Conservation (phyloP, 2,888 invertebrate genomes). For the Saturnia pavonia region DNA sequence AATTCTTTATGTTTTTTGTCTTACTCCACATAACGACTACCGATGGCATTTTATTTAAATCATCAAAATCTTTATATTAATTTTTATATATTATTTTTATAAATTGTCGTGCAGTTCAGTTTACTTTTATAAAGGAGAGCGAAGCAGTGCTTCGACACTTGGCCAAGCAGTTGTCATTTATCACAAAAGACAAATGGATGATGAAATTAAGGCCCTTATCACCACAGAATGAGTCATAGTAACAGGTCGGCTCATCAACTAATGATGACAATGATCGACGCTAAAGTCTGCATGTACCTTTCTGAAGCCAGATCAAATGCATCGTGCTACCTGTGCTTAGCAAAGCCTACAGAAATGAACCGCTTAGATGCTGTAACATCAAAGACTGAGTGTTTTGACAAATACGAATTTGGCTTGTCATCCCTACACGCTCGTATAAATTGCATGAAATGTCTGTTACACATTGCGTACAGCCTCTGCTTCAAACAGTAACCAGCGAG, state of each 20-base stretch:
- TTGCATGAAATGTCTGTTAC: too few relatives aligned
- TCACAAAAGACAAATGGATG: background rate
- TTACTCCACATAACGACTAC: too few relatives aligned
- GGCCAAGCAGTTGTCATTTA: background rate
- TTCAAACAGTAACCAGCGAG: too few relatives aligned
- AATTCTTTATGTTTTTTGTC: too few relatives aligned
- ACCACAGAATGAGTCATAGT: background rate
- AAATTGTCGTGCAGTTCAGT: background rate
- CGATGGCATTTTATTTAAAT: too few relatives aligned
- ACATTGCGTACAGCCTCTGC: too few relatives aligned
- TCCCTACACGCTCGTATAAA: too few relatives aligned
- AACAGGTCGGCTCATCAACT: background rate
- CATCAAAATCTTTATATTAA: too few relatives aligned
- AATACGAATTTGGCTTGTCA: too few relatives aligned
- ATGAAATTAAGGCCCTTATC: background rate
- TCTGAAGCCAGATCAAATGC: background rate
- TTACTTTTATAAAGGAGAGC: background rate
- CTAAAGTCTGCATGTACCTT: background rate
- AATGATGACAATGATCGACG: background rate
- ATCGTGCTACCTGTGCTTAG: background rate
- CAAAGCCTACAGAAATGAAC: background rate
- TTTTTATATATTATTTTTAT: too few relatives aligned
- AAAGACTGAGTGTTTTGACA: background rate
- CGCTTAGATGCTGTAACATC: background rate
- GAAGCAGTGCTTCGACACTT: too few relatives aligned